Percentiles rank a stretch among this genome's conserved stretches.
Conservation (phyloP, 2,888 invertebrate species). For the Colletes collaris region DNA sequence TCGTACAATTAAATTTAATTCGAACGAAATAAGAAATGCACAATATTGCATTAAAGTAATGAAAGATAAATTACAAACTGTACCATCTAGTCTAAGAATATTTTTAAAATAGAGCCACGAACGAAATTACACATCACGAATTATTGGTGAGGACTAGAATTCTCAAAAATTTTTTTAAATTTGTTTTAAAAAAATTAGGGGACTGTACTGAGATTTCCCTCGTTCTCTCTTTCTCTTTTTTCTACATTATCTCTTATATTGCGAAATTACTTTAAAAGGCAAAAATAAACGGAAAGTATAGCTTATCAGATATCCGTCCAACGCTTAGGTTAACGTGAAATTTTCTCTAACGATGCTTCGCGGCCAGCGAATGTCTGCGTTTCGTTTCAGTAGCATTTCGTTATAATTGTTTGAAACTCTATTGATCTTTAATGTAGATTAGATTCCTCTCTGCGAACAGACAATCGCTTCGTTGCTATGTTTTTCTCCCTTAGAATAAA, state of each 20-base stretch:
- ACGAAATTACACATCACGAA: no score
- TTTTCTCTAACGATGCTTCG: constrained; percentile 24
- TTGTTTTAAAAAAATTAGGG: no score
- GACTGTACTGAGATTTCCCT: background rate
- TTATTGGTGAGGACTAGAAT: no score
- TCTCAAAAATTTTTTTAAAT: no score
- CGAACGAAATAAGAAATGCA: no score
- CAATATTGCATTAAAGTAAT: no score
- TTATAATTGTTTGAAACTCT: constrained; percentile 2
- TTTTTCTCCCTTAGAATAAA: constrained; percentile 13
- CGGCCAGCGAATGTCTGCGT: constrained; percentile 11
- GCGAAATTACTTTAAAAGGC: constrained; percentile 33
- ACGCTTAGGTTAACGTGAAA: constrained; percentile 63
- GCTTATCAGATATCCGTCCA: constrained; percentile 82
- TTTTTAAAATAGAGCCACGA: no score
- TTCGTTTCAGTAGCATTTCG: constrained; percentile 16
- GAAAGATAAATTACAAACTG: no score
- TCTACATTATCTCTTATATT: constrained; percentile 1
- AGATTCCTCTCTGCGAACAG: constrained; percentile 9
- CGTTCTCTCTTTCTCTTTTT: no score
- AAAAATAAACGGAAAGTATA: constrained; percentile 61
- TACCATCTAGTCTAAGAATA: no score
- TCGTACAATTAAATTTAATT: no score
- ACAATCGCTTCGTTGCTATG: constrained; percentile 19
- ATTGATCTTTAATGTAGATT: constrained; percentile 26